These are phyloP conservation scores for Isoperla grammatica DNA, from an alignment of 2,888 invertebrate genomes.

Conservation along the genomic window DNA sequence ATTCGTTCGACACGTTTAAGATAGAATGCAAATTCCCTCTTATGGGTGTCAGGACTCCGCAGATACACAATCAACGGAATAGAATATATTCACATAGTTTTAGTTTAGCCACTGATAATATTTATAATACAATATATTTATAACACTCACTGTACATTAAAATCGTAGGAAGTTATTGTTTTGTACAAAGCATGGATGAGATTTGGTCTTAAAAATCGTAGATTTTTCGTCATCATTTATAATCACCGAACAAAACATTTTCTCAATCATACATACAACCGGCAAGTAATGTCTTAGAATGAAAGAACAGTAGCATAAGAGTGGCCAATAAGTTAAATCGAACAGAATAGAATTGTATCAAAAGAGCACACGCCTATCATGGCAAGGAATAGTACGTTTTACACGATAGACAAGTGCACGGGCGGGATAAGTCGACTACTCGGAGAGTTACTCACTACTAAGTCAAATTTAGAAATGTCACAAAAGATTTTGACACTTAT, in stretches of 20 bases:
- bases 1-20: too few relatives aligned
- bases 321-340: background rate
- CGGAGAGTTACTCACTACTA: too few relatives aligned
- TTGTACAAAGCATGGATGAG: slow-evolving; percentile 22
- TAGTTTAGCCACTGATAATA: slow-evolving; percentile 22
- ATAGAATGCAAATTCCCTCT: too few relatives aligned
- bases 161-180: slow-evolving; percentile 19
- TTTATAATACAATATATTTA: slow-evolving; percentile 13
- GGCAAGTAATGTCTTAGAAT: too few relatives aligned
- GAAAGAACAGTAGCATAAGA: background rate
- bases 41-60: too few relatives aligned
- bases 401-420: background rate
- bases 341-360: slow-evolving; percentile 2
- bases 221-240: slow-evolving; percentile 6
- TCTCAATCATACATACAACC: background rate
- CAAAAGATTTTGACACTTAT: too few relatives aligned
- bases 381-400: background rate
- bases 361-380: background rate
- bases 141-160: slow-evolving; percentile 26
- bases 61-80: background rate
- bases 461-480: too few relatives aligned
- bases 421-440: background rate
- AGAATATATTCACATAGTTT: slow-evolving; percentile 16
- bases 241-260: background rate
- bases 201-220: background rate